Percentiles rank a stretch among this genome's conserved stretches.
phyloP scores from a whole-genome alignment of 2,888 invertebrate species.

The Drosophila paranaensis region DNA sequence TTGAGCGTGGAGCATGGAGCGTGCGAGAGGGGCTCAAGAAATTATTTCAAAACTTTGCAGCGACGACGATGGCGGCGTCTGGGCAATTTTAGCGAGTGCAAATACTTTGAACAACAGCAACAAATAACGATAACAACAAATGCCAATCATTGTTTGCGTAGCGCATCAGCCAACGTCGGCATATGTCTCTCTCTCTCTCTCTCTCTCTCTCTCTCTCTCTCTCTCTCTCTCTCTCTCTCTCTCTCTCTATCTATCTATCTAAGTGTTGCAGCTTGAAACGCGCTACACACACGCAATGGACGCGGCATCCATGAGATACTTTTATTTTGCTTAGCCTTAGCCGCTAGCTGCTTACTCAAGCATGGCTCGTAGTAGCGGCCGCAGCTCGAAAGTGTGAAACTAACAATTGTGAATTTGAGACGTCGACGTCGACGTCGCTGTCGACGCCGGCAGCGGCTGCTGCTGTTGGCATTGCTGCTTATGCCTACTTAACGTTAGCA shows the following conservation, averaged over 20 bases:
- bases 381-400: constrained; percentile 64
- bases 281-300: constrained; percentile 54
- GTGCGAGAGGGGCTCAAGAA: constrained; percentile 15
- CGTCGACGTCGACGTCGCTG: constrained; percentile 13
- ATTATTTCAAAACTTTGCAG: constrained; percentile 68
- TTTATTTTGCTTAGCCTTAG: constrained; percentile 48
- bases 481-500: constrained; percentile 31
- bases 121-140: constrained; percentile 69
- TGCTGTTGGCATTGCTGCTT: constrained; percentile 19
- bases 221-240: neutral
- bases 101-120: constrained; percentile 56
- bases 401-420: constrained; percentile 53
- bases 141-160: constrained; percentile 79
- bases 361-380: constrained; percentile 39
- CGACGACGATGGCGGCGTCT: constrained; percentile 40
- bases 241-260: neutral
- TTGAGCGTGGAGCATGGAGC: neutral
- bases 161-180: constrained; percentile 73
- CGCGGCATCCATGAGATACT: constrained; percentile 69
- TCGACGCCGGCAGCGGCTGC: neutral
- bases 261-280: constrained; percentile 46
- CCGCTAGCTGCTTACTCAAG: constrained; percentile 53
- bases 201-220: too few relatives aligned
- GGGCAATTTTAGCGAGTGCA: constrained; percentile 72
- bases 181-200: neutral